Evolutionary conservation across 2,113 vertebrate genomes (phyloP), one percentile per base, ranked within the genome.

Genomic region (Tragulus kanchil): DNA sequence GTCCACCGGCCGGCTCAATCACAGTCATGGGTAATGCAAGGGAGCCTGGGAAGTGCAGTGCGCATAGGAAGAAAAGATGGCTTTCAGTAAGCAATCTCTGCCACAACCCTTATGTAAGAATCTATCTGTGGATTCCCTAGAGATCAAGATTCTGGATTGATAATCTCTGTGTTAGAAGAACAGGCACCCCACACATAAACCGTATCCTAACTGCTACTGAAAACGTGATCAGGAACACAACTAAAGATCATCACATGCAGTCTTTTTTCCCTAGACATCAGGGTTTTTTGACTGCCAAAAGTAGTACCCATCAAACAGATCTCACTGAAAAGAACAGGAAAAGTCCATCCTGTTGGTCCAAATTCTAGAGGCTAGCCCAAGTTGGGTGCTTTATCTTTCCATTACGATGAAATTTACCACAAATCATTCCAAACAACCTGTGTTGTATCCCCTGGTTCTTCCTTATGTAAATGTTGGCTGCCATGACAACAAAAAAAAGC

Each of bases 371-470:
- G 62, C 42, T 85, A 73, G 42, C 9, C 42, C 3, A 56, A 81
- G 13, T n/a, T 90, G 48, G 21, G 28, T 82, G 26, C 52, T 87
- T 79, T 93, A 71, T 67, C 45, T 87, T 96, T 93, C 64, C 19
- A 88, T 65, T 58, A 58, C 0, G 4, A 96, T 90, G 83, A 90
- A 93, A 94, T 88, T 94, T 90, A 85, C 85, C 85, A 64, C 48
- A 88, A 90, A 52, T 75, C 86, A 91, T 88, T 77, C 58, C 58
- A 90, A 89, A 95, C 84, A 86, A 95, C 84, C 75, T 79, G 48
- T 56, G 10, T 69, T n/a, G n/a, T 84, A 65, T 19, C 26, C 82
- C 56, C 71, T 21, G 58, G 58, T 56, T 85, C 8, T 85, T 84
- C 56, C 92, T 95, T 91, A 96, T 75, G 48, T 65, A 94, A 96